Base-by-base conservation (phyloP, 2,113 vertebrate species). In the Microcebus ravelobensis region DNA sequence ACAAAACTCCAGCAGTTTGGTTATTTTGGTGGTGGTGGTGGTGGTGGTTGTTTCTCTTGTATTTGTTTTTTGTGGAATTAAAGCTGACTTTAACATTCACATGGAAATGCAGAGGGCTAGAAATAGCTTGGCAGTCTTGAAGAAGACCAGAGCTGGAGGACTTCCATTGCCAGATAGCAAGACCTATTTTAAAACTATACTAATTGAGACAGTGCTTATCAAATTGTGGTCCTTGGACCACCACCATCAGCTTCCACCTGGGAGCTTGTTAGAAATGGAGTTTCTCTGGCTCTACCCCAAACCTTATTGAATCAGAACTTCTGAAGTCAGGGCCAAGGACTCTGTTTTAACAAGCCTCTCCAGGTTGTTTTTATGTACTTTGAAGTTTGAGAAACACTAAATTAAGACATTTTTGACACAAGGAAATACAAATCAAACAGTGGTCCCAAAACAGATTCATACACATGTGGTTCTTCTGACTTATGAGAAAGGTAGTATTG, bases 371-470 rank as follows among this genome's bases (percentile, higher is more conserved):
- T 85, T 61, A 55, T 52, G 39, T 1, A 23, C 74, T 93, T 95
- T 52, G 68, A 80, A 83, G 55, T 34, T 80, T 85, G 45, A 90
- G 77, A 82, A 89, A 77, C 73, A 73, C 29, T 27, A n/a, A 95
- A 77, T 91, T 82, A 91, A 82, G 87, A 90, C 67, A 57, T 96
- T 90, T 90, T 79, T 92, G 85, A 82, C 79, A 73, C 0, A 5
- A 81, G 83, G 59, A 93, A 65, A 52, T 81, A 70, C 5, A 76
- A 68, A 77, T 45, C 68, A 87, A n/a, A 34, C 71, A 74, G 12
- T 68, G 77, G 61, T 84, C 63, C 18, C 20, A 61, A 90, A 96
- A 81, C 39, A 91, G 73, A 86, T 55, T 39, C 39, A 12, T 27
- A 36, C 1, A 0, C 14, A 18, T 13, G 18, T 0, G 1, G 76